phyloP scores from a whole-genome alignment of 2,113 vertebrate genomes.

The Xiphophorus maculatus region DNA sequence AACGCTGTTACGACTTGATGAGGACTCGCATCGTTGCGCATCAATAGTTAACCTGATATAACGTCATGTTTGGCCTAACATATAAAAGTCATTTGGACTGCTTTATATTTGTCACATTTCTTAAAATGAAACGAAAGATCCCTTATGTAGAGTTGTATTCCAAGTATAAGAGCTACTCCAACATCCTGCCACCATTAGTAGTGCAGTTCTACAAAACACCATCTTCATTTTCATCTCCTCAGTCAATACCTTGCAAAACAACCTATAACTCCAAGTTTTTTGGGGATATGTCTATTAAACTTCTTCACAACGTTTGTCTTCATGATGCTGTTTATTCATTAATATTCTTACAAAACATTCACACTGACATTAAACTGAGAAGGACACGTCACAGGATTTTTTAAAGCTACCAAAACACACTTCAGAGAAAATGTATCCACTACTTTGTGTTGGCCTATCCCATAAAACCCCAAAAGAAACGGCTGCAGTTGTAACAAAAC shows the following conservation, averaged over 20 bases:
- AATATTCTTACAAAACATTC: not conserved
- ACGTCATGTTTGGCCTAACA: conserved; percentile 14
- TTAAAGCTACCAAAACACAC: too few relatives aligned
- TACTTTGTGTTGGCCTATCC: not conserved
- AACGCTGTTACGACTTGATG: conserved; percentile 2
- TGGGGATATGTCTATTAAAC: too few relatives aligned
- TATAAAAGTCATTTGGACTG: not conserved
- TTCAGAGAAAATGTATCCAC: not conserved
- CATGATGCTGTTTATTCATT: too few relatives aligned
- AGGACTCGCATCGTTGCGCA: conserved; percentile 11
- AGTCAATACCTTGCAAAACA: not conserved
- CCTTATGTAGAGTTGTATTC: too few relatives aligned
- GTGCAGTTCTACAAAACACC: too few relatives aligned
- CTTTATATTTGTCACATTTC: not conserved
- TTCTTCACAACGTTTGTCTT: too few relatives aligned
- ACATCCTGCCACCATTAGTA: too few relatives aligned
- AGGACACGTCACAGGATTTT: not conserved
- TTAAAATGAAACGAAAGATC: too few relatives aligned
- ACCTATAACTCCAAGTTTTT: not conserved
- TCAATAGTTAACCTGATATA: conserved; percentile 39
- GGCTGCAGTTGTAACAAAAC: not conserved
- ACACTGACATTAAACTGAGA: not conserved
- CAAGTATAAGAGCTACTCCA: too few relatives aligned
- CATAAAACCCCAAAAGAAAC: not conserved
- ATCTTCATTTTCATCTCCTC: not conserved